Evolutionary conservation across 2,888 invertebrate genomes (phyloP).

Genomic region (Troides oblongomaculatus): DNA sequence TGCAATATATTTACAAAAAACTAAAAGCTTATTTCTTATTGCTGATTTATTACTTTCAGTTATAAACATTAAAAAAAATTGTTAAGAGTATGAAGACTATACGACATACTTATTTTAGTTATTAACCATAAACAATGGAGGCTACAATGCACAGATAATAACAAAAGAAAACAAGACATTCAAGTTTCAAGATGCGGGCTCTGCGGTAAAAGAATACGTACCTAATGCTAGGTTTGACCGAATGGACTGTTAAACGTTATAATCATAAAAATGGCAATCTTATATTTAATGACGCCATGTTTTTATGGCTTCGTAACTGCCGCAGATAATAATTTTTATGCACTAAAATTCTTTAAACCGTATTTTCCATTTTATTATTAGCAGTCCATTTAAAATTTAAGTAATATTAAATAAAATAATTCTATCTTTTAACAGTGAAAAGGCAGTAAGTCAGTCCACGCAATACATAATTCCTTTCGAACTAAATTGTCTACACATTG

Average conservation of each 20-base stretch:
- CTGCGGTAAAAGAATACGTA: conserved; percentile 43
- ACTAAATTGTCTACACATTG: too few relatives aligned
- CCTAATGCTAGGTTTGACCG: conserved; percentile 26
- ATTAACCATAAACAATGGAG: conserved; percentile 39
- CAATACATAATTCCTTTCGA: too few relatives aligned
- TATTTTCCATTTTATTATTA: not conserved
- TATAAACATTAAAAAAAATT: not conserved
- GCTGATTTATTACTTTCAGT: not conserved
- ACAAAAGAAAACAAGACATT: conserved; percentile 48
- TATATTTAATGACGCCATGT: conserved; percentile 26
- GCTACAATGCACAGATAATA: conserved; percentile 34
- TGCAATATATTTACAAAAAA: too few relatives aligned
- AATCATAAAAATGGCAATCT: conserved; percentile 28
- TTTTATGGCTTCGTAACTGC: conserved; percentile 19
- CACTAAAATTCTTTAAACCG: not conserved
- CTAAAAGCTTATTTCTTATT: too few relatives aligned
- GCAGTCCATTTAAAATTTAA: not conserved
- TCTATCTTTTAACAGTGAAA: too few relatives aligned
- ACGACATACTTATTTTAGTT: conserved; percentile 14
- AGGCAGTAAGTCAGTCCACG: too few relatives aligned
- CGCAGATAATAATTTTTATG: conserved; percentile 13
- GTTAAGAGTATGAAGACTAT: not conserved
- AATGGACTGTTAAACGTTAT: conserved; percentile 32
- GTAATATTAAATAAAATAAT: too few relatives aligned
- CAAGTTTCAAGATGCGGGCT: conserved; percentile 48